phyloP scores from a whole-genome alignment of 2,888 invertebrate genomes.

The Phortica okadai region DNA sequence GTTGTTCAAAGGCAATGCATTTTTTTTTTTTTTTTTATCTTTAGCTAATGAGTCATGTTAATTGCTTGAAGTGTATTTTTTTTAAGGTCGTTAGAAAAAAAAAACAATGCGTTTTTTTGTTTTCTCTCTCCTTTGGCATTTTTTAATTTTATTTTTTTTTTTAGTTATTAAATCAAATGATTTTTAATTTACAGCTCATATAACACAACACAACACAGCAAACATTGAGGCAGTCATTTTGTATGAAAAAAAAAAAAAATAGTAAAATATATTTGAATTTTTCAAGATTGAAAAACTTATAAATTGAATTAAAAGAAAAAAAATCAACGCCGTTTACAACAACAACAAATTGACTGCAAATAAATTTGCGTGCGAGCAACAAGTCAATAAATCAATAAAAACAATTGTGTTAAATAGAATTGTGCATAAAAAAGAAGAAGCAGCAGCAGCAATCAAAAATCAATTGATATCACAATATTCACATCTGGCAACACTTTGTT shows the following conservation, averaged over 20 bases:
- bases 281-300: not conserved
- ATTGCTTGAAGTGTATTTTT: not conserved
- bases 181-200: slow-evolving; percentile 18
- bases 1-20: not conserved
- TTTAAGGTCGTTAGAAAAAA: not conserved
- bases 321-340: not conserved
- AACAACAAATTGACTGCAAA: slow-evolving; percentile 25
- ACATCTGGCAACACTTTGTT: slow-evolving; percentile 28
- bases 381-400: slow-evolving; percentile 64
- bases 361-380: slow-evolving; percentile 59
- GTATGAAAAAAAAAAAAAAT: not conserved
- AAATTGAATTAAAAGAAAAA: not conserved
- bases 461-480: not conserved
- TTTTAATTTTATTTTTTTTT: not conserved
- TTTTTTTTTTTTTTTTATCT: not conserved
- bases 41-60: not conserved
- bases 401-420: slow-evolving; percentile 22
- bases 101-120: not conserved
- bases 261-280: not conserved
- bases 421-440: slow-evolving; percentile 8
- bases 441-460: slow-evolving; percentile 13
- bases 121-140: not conserved
- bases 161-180: not conserved
- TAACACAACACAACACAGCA: not conserved
- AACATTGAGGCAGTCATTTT: slow-evolving; percentile 12